Evolutionary conservation across 1,140 invertebrate species (phyloP), one percentile per base, ranked within the genome.

Genomic region (Drosophila navojoa): DNA sequence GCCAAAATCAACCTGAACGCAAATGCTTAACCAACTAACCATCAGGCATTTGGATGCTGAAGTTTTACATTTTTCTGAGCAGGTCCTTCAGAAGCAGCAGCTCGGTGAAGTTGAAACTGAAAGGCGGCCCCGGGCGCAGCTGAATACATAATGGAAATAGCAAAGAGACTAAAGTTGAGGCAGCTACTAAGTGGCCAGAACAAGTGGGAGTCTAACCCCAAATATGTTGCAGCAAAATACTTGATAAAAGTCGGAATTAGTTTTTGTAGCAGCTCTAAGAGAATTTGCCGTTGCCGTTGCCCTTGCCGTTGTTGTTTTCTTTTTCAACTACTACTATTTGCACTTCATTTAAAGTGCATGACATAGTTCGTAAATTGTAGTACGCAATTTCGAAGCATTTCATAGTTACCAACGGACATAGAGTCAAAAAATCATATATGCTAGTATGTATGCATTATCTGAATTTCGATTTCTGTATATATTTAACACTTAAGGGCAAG

Each of bases 171-270:
- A 52, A 47, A 60, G 49, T 13, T 44, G 40, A 47, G 66, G 29
- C 49, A 45, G 7, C 15, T 32, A 40, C 35, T n/a, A 50, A 42
- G 16, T 32, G 16, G 7, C 11, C 32, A 25, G 38, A 45, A 5
- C 11, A 32, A 40, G 59, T 5, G 35, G 40, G 35, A 42, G 11
- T 57, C 13, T 32, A 52, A 27, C 15, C 55, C 74, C 22, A 85
- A 86, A 81, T 86, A 86, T 81, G 67, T 44, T 81, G 52, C 16
- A 62, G 68, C 16, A 55, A 79, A 81, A 78, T 78, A 69, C 66
- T 64, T 68, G 67, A 75, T 73, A 52, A 81, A 81, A 76, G 70
- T 71, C 67, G 59, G 77, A 81, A 86, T 87, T 87, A 86, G 71
- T 79, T 81, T 73, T 61, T 79, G 79, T 50, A 68, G 77, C 71